Base-by-base conservation (phyloP, 2,888 invertebrate genomes). In the Pseudococcus viburni region DNA sequence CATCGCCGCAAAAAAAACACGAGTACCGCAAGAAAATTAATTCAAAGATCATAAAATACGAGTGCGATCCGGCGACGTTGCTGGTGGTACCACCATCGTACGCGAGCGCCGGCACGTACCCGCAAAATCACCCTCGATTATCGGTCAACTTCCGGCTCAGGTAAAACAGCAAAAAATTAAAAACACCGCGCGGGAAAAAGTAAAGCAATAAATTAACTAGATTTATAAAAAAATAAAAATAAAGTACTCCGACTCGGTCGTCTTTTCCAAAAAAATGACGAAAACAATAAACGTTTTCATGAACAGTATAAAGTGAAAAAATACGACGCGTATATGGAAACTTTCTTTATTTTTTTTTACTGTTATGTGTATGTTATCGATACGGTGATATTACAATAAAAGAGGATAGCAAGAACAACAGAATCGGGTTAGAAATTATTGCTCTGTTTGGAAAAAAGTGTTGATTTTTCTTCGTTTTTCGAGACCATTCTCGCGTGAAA, bases 401-500 rank as follows among this genome's bases (percentile, higher is more conserved):
- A 83, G 80, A 46, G 80, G 19, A 80, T 80, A 83, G 46, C 80
- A 83, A 73, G 46, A 83, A 46, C 80, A 42, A 46, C 39, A 46
- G 80, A 83, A 83, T 83, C 46, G 80, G 46, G 80, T 83, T 83
- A 83, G 80, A 83, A 83, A 83, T 83, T 83, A 83, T 83, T 19
- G 19, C 80, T 83, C 80, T 11, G 80, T 83, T 46, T 83, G 19
- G 42, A 33, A 83, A 84, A 85, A 64, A 85, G 64, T 42, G 59
- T 85, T 85, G 64, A 85, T 59, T 85, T 85, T 85, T 59, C 85
- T 85, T 85, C 59, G 85, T 85, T 85, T 83, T 64, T 85, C 85
- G 85, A 64, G 64, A 85, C n/a, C 85, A 55, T 85, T 85, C 85
- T 85, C 64, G 85, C 85, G 85, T 85, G 85, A 85, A 85, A 85